phyloP scores from a whole-genome alignment of 1,140 invertebrate species.

The Scylla paramamosain region DNA sequence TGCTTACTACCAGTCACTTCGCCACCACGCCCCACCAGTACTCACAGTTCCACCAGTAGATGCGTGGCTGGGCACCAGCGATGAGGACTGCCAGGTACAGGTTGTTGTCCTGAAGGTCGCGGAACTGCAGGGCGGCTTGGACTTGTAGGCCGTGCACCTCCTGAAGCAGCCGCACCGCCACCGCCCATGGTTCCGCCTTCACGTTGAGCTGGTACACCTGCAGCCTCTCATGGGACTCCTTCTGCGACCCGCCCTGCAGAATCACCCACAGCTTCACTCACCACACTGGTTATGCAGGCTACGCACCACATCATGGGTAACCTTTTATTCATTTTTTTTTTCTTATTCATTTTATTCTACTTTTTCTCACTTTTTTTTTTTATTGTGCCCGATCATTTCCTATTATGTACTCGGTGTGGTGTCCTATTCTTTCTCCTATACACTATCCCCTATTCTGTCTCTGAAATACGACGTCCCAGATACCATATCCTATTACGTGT shows the following conservation, averaged over 20 bases:
- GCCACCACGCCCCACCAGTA: too few relatives aligned
- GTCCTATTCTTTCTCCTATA: too few relatives aligned
- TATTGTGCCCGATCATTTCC: too few relatives aligned
- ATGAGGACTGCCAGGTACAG: background rate
- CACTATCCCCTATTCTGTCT: too few relatives aligned
- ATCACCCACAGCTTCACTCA: background rate
- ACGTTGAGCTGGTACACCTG: slow-evolving; percentile 9
- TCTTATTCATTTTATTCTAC: too few relatives aligned
- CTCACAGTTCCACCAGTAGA: slow-evolving; percentile 9
- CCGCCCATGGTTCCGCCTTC: background rate
- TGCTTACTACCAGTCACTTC: too few relatives aligned
- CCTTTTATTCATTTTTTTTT: too few relatives aligned
- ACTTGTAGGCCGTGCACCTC: background rate
- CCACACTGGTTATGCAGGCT: background rate
- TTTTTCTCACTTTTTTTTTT: background rate
- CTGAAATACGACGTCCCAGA: too few relatives aligned
- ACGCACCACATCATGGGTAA: background rate
- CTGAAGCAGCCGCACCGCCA: background rate
- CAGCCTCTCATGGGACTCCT: background rate
- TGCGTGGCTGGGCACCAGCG: background rate
- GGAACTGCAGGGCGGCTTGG: background rate
- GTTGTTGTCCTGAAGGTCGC: background rate
- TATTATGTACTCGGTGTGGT: too few relatives aligned
- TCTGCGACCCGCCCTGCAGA: background rate
- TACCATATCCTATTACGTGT: too few relatives aligned